phyloP scores from a whole-genome alignment of 2,797 vertebrate genomes.

The Neosilurus hyrtlii region DNA sequence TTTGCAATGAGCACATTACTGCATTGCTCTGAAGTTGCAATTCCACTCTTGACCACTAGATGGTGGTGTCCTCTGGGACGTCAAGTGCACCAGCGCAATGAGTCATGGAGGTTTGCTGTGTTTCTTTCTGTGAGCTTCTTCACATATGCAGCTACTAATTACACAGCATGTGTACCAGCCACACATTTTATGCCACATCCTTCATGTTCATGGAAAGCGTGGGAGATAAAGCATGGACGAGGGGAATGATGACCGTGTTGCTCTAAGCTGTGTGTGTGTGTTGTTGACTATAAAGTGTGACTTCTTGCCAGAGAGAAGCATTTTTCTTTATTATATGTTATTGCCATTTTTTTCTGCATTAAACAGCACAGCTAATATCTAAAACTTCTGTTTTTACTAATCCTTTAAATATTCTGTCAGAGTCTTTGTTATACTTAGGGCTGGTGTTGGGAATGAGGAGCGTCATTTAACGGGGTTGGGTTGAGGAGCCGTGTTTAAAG shows the following conservation, averaged over 20 bases:
- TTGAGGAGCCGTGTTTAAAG: too few relatives aligned
- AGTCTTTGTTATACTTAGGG: too few relatives aligned
- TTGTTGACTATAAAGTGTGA: not conserved
- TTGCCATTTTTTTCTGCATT: too few relatives aligned
- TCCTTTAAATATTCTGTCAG: too few relatives aligned
- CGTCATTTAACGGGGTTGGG: too few relatives aligned
- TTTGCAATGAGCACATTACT: too few relatives aligned
- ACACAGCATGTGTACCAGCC: conserved; percentile 48
- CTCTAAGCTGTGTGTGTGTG: not conserved
- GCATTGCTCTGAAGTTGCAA: not conserved
- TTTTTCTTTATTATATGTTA: not conserved
- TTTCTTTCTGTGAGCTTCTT: conserved; percentile 35
- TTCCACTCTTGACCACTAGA: conserved; percentile 27
- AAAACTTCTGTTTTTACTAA: too few relatives aligned
- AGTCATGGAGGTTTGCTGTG: conserved; percentile 48
- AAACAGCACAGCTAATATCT: too few relatives aligned
- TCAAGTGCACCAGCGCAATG: conserved; percentile 36
- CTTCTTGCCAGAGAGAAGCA: not conserved
- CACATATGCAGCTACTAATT: conserved; percentile 55
- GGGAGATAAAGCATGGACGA: too few relatives aligned
- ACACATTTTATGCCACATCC: conserved; percentile 41
- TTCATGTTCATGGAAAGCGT: conserved; percentile 32
- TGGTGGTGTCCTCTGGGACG: conserved; percentile 41
- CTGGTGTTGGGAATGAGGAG: too few relatives aligned
- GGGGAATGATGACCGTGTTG: not conserved